A percentile compares a stretch with the other conserved stretches of the same genome.
phyloP scores from a whole-genome alignment of 1,140 invertebrate genomes.

The Drosophila ohnishii region DNA sequence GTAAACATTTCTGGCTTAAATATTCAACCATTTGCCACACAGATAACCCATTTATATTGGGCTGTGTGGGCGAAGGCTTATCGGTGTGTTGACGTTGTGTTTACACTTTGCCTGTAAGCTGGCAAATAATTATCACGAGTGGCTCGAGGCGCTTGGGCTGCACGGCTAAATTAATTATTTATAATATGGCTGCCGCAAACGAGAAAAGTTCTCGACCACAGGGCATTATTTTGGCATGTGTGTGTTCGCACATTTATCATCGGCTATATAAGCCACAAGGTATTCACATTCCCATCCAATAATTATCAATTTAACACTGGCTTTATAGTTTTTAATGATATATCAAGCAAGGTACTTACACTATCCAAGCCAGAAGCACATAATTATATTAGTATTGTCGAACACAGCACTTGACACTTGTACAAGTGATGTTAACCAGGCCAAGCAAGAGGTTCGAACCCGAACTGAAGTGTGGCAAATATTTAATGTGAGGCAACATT shows the following conservation, averaged over 20 bases:
- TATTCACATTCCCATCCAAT: neutral
- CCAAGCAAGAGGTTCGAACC: conserved; percentile 10
- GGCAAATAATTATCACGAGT: conserved; percentile 40
- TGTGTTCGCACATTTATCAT: conserved; percentile 14
- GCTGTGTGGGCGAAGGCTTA: conserved; percentile 7
- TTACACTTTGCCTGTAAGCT: conserved; percentile 36
- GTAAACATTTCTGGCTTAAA: conserved; percentile 19
- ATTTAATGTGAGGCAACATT: conserved; percentile 3
- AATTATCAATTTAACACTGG: neutral
- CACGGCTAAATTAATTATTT: conserved; percentile 56
- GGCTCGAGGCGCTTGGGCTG: conserved; percentile 13
- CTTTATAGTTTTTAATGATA: neutral
- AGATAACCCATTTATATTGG: conserved; percentile 21
- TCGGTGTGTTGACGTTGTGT: conserved; percentile 18
- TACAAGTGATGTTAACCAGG: conserved; percentile 44
- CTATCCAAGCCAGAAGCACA: neutral
- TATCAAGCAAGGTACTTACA: conserved; percentile 3
- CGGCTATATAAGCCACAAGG: neutral
- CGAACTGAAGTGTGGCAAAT: conserved; percentile 9
- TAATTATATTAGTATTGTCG: conserved; percentile 40
- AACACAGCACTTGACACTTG: conserved; percentile 60
- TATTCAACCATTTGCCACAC: conserved; percentile 4
- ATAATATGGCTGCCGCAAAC: conserved; percentile 39
- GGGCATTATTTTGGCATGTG: conserved; percentile 23
- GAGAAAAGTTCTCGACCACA: conserved; percentile 23